A percentile compares a stretch with the other conserved stretches of the same genome.
Conservation (phyloP, 1,140 invertebrate species). For the Drosophila virilis region DNA sequence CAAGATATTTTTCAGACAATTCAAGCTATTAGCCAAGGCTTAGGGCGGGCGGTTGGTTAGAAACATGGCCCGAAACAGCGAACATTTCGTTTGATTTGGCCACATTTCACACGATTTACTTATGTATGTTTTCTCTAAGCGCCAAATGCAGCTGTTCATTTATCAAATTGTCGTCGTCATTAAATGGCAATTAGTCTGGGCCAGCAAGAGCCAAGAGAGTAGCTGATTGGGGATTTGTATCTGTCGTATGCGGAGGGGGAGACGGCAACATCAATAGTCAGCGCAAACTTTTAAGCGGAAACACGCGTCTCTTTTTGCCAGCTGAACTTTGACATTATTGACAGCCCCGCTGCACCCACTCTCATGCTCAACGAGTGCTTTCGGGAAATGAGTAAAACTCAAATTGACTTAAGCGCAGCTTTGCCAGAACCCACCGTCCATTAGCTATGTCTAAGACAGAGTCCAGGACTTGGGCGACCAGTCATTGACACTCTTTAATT, state of each 20-base stretch:
- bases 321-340: constrained; percentile 36
- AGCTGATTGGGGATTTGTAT: constrained; percentile 37
- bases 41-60: too few relatives aligned
- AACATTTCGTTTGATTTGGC: constrained; percentile 4
- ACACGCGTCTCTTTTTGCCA: constrained; percentile 54
- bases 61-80: too few relatives aligned
- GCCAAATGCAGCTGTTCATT: constrained; percentile 47
- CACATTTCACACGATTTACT: constrained; percentile 13
- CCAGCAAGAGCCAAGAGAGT: constrained; percentile 39
- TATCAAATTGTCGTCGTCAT: constrained; percentile 70
- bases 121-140: not conserved
- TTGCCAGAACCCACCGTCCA: constrained; percentile 47
- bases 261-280: constrained; percentile 5
- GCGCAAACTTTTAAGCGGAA: constrained; percentile 69
- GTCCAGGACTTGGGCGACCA: constrained; percentile 25
- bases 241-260: not conserved
- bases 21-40: too few relatives aligned
- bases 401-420: constrained; percentile 69
- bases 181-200: constrained; percentile 70
- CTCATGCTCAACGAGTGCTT: not conserved
- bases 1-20: too few relatives aligned
- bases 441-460: constrained; percentile 43
- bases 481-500: constrained; percentile 61
- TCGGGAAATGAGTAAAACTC: constrained; percentile 45
- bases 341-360: not conserved